Evolutionary conservation across 1,140 invertebrate genomes (phyloP).

Genomic region (Neomicropteryx cornuta): DNA sequence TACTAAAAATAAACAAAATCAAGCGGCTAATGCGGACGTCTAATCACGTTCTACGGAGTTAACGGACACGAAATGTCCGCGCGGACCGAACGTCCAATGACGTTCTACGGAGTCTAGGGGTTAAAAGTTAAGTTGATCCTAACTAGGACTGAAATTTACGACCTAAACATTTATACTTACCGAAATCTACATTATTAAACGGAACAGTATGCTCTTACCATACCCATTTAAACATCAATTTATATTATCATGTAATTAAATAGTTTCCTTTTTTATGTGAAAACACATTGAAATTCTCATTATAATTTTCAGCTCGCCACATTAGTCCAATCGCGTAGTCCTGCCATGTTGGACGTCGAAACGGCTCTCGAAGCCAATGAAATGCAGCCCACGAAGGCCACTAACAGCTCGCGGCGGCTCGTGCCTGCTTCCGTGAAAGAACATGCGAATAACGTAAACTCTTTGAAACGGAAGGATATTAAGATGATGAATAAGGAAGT

Average conservation of each 20-base stretch:
- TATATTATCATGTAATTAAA: neutral
- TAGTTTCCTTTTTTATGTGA: slow-evolving; percentile 4
- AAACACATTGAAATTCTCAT: no score
- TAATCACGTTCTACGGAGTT: no score
- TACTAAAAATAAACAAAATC: no score
- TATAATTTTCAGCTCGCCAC: slow-evolving; percentile 29
- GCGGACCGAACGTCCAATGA: no score
- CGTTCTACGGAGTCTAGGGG: no score
- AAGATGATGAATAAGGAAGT: slow-evolving; percentile 25
- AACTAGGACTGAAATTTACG: no score
- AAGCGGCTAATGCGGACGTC: no score
- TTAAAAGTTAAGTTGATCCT: no score
- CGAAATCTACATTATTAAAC: no score
- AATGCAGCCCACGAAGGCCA: slow-evolving; percentile 18
- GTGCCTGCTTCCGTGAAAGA: slow-evolving; percentile 20
- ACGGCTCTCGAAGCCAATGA: slow-evolving; percentile 31
- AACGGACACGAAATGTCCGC: no score
- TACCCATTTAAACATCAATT: neutral
- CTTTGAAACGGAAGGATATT: slow-evolving; percentile 8
- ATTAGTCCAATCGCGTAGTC: slow-evolving; percentile 28
- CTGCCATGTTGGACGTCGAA: slow-evolving; percentile 31
- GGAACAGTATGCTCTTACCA: no score
- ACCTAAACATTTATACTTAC: no score
- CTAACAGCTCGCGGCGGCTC: slow-evolving; percentile 18
- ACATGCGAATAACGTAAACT: slow-evolving; percentile 10